Base-by-base conservation (phyloP, 2,888 invertebrate genomes). In the Hirudinaria manillensis region DNA sequence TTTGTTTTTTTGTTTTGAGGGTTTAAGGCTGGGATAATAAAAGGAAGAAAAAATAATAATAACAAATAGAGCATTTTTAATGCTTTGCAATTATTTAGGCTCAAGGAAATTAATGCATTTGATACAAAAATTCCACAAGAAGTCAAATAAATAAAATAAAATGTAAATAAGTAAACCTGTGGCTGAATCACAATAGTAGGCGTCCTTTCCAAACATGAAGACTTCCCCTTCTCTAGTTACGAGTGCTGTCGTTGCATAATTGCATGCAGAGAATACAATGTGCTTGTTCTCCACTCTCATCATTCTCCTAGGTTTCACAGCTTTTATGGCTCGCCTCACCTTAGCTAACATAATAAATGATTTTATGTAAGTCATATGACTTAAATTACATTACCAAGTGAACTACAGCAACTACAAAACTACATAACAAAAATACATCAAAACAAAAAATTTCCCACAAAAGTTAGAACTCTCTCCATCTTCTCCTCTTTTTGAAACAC, bases 161-260 rank as follows among this genome's bases (percentile, higher is more conserved):
- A 2, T 55, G 29, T 55, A 10, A 55, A 27, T 21, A 34, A 19
- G n/a, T 56, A 78, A 77, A 84, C 84, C 84, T 91, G 89, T 19
- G 91, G 92, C 77, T 79, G 81, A 81, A 72, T 85, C 84, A 79
- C 83, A 84, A 78, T 84, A 82, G 36, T 82, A 79, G 13, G 82
- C 83, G 85, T 97, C 96, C 84, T 96, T 96, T 66, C 97, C 96
- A 85, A 93, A 96, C 91, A 98, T 92, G 75, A 93, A 89, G 56
- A 97, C 87, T 81, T 92, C 91, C 0, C 98, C 98, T 75, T 92
- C 92, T 81, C 91, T 90, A 0, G 94, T 93, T 0, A 97, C 92
- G 77, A 97, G 89, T 3, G 95, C 96, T 16, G 94, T 93, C 2
- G 94, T 93, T 6, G 95, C 96, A 86, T 94, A 93, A 86, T 96